Percentiles rank a stretch among this genome's conserved stretches.
Conservation (phyloP, 2,888 invertebrate species). For the Copidosoma aretas region DNA sequence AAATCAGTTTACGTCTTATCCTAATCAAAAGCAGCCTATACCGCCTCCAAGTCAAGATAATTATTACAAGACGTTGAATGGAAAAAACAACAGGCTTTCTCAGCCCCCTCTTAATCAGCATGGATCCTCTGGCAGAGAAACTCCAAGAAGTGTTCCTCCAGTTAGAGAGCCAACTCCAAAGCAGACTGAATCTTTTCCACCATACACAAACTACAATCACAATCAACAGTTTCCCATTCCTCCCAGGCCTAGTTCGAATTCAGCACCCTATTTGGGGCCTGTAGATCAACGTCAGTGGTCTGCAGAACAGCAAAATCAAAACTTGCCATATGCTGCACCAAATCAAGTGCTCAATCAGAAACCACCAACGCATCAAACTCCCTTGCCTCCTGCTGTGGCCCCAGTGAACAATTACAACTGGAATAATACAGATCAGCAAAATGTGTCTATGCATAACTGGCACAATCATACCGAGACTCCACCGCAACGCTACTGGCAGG, state of each 20-base stretch:
- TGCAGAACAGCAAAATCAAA: constrained; percentile 41
- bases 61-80: constrained; percentile 57
- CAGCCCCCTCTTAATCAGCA: constrained; percentile 46
- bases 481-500: constrained; percentile 50
- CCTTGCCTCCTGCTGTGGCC: constrained; percentile 28
- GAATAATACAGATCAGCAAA: constrained; percentile 42
- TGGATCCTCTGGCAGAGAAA: constrained; percentile 43
- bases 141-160: constrained; percentile 35
- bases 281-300: constrained; percentile 47
- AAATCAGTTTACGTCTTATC: constrained; percentile 46
- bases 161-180: constrained; percentile 49
- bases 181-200: constrained; percentile 49
- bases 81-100: constrained; percentile 51
- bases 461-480: constrained; percentile 49
- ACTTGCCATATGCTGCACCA: constrained; percentile 34
- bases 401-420: constrained; percentile 51
- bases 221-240: constrained; percentile 48
- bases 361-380: constrained; percentile 40
- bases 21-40: constrained; percentile 48
- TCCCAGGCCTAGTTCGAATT: constrained; percentile 43
- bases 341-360: constrained; percentile 40
- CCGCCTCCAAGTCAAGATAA: constrained; percentile 50
- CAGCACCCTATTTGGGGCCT: constrained; percentile 38
- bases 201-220: constrained; percentile 49
- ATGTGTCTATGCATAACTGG: constrained; percentile 47